Conservation (phyloP, 2,888 invertebrate genomes). For the Agapostemon virescens region DNA sequence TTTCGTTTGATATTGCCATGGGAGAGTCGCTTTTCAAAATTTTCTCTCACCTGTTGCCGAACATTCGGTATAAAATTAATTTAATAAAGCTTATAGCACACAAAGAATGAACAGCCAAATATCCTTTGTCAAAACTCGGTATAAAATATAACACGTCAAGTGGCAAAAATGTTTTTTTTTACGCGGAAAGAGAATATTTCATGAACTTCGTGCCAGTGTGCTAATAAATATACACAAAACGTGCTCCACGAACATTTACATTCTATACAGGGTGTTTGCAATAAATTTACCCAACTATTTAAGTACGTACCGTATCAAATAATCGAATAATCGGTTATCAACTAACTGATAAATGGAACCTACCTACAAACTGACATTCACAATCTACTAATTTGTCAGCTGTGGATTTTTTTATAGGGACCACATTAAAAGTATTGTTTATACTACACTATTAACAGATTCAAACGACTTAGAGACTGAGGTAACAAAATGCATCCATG, state of each 20-base stretch:
- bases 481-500: too few species aligned
- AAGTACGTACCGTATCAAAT: too few species aligned
- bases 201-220: background rate
- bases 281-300: too few species aligned
- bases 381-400: too few species aligned
- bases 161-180: background rate
- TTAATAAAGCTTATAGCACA: background rate
- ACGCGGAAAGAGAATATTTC: background rate
- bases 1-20: background rate
- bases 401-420: too few species aligned
- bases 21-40: background rate
- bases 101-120: background rate
- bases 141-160: background rate
- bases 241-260: background rate
- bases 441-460: too few species aligned
- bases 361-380: too few species aligned
- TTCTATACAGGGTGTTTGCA: background rate
- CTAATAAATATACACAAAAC: background rate
- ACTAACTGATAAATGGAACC: too few species aligned
- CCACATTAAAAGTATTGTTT: too few species aligned
- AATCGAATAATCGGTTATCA: too few species aligned
- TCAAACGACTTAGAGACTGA: too few species aligned
- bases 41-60: conserved; percentile 1
- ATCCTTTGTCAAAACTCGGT: background rate
- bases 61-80: background rate